A percentile compares a stretch with the other conserved stretches of the same genome.
These are phyloP conservation scores for Scaptodrosophila latifasciaeformis DNA, from an alignment of 2,888 invertebrate species.

Conservation along the genomic window DNA sequence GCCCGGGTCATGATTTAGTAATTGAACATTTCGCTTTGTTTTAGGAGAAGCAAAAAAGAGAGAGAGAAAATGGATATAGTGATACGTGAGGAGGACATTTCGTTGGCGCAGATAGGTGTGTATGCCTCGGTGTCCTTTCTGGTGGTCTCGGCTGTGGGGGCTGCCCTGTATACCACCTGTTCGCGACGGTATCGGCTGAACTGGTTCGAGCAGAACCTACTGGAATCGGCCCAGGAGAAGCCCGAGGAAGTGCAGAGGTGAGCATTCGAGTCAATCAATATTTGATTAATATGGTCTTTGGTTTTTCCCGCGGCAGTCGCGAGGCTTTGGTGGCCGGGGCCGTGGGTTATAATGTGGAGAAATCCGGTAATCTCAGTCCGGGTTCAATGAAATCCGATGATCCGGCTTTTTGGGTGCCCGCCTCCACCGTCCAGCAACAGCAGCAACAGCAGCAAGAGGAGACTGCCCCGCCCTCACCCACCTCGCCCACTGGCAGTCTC, in stretches of 20 bases:
- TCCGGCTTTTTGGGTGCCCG: slow-evolving; percentile 76
- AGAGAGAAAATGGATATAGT: slow-evolving; percentile 75
- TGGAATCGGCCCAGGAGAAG: slow-evolving; percentile 76
- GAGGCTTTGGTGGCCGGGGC: slow-evolving; percentile 75
- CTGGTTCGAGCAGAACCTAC: slow-evolving; percentile 78
- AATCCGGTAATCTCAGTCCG: slow-evolving; percentile 73
- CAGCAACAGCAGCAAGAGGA: slow-evolving; percentile 70
- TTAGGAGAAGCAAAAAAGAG: too few species aligned
- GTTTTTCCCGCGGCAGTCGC: slow-evolving; percentile 68
- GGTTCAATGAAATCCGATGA: slow-evolving; percentile 73
- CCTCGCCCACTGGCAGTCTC: slow-evolving; percentile 75
- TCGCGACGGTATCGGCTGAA: slow-evolving; percentile 77
- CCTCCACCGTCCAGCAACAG: slow-evolving; percentile 60
- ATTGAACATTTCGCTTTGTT: slow-evolving; percentile 27
- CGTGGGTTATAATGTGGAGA: slow-evolving; percentile 73
- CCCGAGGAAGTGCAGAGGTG: slow-evolving; percentile 75
- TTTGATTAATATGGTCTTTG: slow-evolving; percentile 4
- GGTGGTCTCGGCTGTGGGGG: slow-evolving; percentile 75
- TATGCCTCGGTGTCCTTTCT: slow-evolving; percentile 77
- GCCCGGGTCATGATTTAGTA: slow-evolving; percentile 22
- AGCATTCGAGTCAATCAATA: background rate
- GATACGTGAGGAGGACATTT: slow-evolving; percentile 73
- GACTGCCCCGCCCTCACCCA: slow-evolving; percentile 75
- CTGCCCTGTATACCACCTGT: slow-evolving; percentile 77
- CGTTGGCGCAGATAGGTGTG: slow-evolving; percentile 74